Percentiles rank a stretch among this genome's conserved stretches.
phyloP scores from a whole-genome alignment of 2,888 invertebrate genomes.

The Drosophila pseudotakahashii region DNA sequence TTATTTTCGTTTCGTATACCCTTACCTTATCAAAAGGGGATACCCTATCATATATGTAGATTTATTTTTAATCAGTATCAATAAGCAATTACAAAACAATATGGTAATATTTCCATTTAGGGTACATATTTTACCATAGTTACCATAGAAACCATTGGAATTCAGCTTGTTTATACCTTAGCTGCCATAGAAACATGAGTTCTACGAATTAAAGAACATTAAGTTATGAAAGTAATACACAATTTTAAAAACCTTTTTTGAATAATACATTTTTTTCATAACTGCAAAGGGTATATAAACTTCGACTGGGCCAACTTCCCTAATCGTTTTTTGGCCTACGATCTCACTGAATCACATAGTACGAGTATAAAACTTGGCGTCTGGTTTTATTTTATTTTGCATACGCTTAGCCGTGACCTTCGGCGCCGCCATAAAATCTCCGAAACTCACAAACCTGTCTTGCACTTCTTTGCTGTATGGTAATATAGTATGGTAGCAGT shows the following conservation, averaged over 20 bases:
- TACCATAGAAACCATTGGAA: too few species aligned
- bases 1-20: neutral
- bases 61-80: too few species aligned
- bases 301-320: neutral
- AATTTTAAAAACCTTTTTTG: neutral
- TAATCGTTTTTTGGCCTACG: neutral
- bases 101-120: too few species aligned
- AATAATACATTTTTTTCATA: too few species aligned
- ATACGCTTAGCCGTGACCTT: conserved; percentile 73
- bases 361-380: conserved; percentile 21
- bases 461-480: conserved; percentile 36
- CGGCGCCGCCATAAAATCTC: conserved; percentile 60
- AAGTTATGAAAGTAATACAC: neutral
- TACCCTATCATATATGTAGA: too few species aligned
- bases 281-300: neutral
- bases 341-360: conserved; percentile 23
- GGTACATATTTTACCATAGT: too few species aligned
- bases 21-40: neutral
- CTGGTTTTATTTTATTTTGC: conserved; percentile 66
- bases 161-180: neutral
- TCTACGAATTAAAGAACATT: too few species aligned
- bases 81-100: too few species aligned
- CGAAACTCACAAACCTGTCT: conserved; percentile 45
- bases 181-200: too few species aligned
- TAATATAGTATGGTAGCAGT: neutral